Percentiles rank a stretch among this genome's conserved stretches.
These are phyloP conservation scores for Drosophila rellima DNA, from an alignment of 2,888 invertebrate species.

Conservation along the genomic window DNA sequence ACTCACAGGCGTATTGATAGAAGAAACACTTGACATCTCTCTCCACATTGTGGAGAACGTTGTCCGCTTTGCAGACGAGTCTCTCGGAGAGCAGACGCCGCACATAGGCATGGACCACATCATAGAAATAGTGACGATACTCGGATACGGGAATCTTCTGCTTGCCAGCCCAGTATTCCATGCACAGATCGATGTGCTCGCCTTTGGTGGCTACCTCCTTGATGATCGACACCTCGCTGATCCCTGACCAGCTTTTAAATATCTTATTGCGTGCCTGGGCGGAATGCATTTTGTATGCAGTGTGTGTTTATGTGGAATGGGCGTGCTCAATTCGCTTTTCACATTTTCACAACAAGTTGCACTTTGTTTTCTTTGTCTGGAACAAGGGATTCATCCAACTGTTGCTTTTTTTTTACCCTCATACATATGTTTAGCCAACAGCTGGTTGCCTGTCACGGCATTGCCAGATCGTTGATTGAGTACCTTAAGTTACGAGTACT, in stretches of 20 bases:
- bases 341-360: slow-evolving; percentile 39
- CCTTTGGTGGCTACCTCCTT: slow-evolving; percentile 86
- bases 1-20: slow-evolving; percentile 87
- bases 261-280: slow-evolving; percentile 80
- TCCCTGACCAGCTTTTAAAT: slow-evolving; percentile 82
- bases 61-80: slow-evolving; percentile 83
- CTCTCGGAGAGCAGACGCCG: slow-evolving; percentile 83
- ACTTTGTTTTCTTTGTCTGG: slow-evolving; percentile 39
- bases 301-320: slow-evolving; percentile 5
- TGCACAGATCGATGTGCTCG: slow-evolving; percentile 83
- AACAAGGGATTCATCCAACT: slow-evolving; percentile 25
- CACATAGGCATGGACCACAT: slow-evolving; percentile 84
- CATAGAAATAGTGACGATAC: slow-evolving; percentile 81
- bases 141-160: slow-evolving; percentile 69
- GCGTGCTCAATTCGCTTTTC: slow-evolving; percentile 24
- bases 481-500: slow-evolving; percentile 10
- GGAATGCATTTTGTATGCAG: slow-evolving; percentile 60
- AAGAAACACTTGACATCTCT: slow-evolving; percentile 83
- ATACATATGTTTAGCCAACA: slow-evolving; percentile 27
- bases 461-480: slow-evolving; percentile 30
- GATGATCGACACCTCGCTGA: slow-evolving; percentile 83
- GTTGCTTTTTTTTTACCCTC: slow-evolving; percentile 16
- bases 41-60: slow-evolving; percentile 81
- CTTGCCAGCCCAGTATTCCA: slow-evolving; percentile 82
- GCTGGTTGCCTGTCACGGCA: slow-evolving; percentile 23